A percentile compares a stretch with the other conserved stretches of the same genome.
phyloP scores from a whole-genome alignment of 2,888 invertebrate genomes.

The Orthosia gothica region DNA sequence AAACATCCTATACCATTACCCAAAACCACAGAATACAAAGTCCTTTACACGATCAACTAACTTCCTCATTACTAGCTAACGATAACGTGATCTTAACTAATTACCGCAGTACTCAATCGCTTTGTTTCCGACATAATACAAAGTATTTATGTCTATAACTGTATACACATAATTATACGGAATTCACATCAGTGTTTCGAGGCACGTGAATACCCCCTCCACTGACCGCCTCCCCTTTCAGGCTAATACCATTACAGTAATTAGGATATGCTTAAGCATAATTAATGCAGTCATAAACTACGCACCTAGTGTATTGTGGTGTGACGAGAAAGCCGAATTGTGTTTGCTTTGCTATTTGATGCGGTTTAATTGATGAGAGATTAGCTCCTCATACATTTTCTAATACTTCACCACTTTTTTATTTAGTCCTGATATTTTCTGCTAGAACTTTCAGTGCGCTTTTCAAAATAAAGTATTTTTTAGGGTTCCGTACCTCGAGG shows the following conservation, averaged over 20 bases:
- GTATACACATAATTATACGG: constrained; percentile 78
- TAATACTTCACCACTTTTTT: no score
- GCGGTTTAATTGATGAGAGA: constrained; percentile 34
- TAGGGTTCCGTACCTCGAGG: no score
- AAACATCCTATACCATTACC: neutral
- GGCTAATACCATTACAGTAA: constrained; percentile 90
- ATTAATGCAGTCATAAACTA: constrained; percentile 89
- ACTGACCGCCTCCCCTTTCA: constrained; percentile 80
- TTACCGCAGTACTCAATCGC: constrained; percentile 68
- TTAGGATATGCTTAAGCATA: constrained; percentile 91
- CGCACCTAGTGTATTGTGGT: constrained; percentile 75
- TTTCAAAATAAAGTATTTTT: no score
- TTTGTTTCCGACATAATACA: constrained; percentile 69
- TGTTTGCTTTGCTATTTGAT: constrained; percentile 68
- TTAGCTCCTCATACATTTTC: no score
- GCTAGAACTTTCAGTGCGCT: no score
- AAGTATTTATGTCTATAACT: constrained; percentile 72
- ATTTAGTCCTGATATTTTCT: no score
- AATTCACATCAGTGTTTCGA: constrained; percentile 84
- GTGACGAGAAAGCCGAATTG: constrained; percentile 75
- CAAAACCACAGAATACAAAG: constrained; percentile 5
- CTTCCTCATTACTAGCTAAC: constrained; percentile 37
- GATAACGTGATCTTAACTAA: constrained; percentile 67
- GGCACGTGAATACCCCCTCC: constrained; percentile 79
- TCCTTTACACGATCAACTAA: constrained; percentile 31